Evolutionary conservation across 2,888 invertebrate species (phyloP).

Genomic region (Philereme transversata): DNA sequence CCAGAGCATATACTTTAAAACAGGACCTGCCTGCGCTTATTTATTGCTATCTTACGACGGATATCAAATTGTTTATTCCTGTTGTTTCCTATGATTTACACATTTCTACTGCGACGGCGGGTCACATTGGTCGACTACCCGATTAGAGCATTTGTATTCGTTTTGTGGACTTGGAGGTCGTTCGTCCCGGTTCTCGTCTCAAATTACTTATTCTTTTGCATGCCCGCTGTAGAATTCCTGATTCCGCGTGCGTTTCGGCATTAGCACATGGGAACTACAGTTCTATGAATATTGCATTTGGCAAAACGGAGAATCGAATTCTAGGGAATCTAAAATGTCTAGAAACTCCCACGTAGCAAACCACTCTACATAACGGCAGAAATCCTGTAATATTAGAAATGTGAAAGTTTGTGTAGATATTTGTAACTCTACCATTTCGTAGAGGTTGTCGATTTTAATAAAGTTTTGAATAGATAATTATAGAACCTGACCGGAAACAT

Average conservation of each 20-base stretch:
- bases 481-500: not conserved
- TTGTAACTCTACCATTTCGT: too few species aligned
- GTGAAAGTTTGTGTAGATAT: too few species aligned
- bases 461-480: too few species aligned
- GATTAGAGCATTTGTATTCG: conserved; percentile 75
- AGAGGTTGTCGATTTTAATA: too few species aligned
- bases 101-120: conserved; percentile 49
- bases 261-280: conserved; percentile 70
- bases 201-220: conserved; percentile 67
- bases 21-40: conserved; percentile 33
- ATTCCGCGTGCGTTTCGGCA: conserved; percentile 69
- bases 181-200: conserved; percentile 79
- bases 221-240: conserved; percentile 58
- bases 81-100: conserved; percentile 57
- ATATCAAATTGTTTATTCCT: conserved; percentile 49
- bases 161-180: conserved; percentile 72
- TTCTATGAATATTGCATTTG: conserved; percentile 53
- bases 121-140: conserved; percentile 55
- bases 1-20: conserved; percentile 32
- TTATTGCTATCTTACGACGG: conserved; percentile 49
- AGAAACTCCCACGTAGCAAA: conserved; percentile 1
- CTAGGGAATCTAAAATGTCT: not conserved
- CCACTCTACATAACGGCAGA: not conserved
- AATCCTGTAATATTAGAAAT: too few species aligned
- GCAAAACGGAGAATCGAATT: not conserved